phyloP scores from a whole-genome alignment of 2,797 vertebrate species.

The Megalops cyprinoides region DNA sequence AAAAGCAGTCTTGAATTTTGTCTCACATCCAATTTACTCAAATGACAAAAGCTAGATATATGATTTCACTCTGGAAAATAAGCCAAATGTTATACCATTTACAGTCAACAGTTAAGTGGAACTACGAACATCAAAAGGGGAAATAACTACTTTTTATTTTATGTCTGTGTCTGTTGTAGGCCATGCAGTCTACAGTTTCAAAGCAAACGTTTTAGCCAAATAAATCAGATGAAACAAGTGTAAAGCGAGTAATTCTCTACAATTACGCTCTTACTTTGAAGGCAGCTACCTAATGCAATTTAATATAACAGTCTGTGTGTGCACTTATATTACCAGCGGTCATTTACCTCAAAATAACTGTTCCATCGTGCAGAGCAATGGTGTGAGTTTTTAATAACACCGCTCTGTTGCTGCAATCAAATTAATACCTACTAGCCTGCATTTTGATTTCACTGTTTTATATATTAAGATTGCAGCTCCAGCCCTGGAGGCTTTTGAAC shows the following conservation, averaged over 20 bases:
- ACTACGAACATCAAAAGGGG: background rate
- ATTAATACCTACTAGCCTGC: too few relatives aligned
- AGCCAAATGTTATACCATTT: background rate
- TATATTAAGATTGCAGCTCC: background rate
- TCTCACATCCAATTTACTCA: background rate
- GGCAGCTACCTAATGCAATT: conserved; percentile 1
- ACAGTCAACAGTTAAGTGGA: background rate
- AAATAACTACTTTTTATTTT: background rate
- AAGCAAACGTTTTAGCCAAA: background rate
- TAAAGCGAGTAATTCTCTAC: background rate
- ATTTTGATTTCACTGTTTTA: background rate
- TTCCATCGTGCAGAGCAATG: too few relatives aligned
- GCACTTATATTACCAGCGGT: background rate
- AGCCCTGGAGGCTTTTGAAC: background rate
- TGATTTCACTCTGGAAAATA: background rate
- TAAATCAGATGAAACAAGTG: background rate
- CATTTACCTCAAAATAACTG: too few relatives aligned
- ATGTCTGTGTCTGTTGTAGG: background rate
- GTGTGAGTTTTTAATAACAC: too few relatives aligned
- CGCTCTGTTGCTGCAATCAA: too few relatives aligned
- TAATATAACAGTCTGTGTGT: background rate
- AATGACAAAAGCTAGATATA: background rate
- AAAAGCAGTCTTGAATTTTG: background rate
- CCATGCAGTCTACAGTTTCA: background rate
- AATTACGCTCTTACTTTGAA: background rate